Percentiles rank a stretch among this genome's conserved stretches.
Evolutionary conservation across 2,888 invertebrate genomes (phyloP).

Genomic region (Nysson spinosus): DNA sequence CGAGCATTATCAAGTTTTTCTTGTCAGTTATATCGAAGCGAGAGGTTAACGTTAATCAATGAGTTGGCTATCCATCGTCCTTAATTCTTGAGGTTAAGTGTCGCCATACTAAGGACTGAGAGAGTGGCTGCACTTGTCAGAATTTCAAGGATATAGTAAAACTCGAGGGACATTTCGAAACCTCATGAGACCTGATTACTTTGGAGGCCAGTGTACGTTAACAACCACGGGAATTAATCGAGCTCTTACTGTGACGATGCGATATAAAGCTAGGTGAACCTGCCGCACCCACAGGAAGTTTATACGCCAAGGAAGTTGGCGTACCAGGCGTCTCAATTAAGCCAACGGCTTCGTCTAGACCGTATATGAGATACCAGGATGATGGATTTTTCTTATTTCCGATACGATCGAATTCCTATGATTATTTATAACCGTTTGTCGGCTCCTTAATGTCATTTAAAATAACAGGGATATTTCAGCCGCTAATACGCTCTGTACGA

Average conservation of each 20-base stretch:
- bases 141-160: conserved; percentile 9
- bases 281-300: conserved; percentile 2
- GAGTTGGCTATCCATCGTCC: conserved; percentile 29
- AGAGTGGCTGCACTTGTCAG: conserved; percentile 10
- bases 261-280: background rate
- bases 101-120: conserved; percentile 10
- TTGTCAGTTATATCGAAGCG: conserved; percentile 21
- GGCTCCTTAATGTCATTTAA: too few relatives aligned
- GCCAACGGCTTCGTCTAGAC: conserved; percentile 29
- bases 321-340: conserved; percentile 45
- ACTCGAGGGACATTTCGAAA: conserved; percentile 2
- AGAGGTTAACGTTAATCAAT: conserved; percentile 57
- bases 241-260: background rate
- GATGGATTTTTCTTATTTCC: conserved; percentile 1
- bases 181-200: conserved; percentile 21
- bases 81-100: conserved; percentile 48
- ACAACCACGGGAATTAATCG: conserved; percentile 28
- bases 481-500: too few relatives aligned
- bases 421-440: conserved; percentile 38
- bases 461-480: too few relatives aligned
- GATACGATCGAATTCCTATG: conserved; percentile 21
- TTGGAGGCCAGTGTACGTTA: conserved; percentile 12
- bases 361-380: conserved; percentile 31
- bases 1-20: conserved; percentile 14
- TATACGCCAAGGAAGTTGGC: conserved; percentile 20